These are phyloP conservation scores for Latrodectus geometricus DNA, from an alignment of 1,140 invertebrate species.

Conservation along the genomic window DNA sequence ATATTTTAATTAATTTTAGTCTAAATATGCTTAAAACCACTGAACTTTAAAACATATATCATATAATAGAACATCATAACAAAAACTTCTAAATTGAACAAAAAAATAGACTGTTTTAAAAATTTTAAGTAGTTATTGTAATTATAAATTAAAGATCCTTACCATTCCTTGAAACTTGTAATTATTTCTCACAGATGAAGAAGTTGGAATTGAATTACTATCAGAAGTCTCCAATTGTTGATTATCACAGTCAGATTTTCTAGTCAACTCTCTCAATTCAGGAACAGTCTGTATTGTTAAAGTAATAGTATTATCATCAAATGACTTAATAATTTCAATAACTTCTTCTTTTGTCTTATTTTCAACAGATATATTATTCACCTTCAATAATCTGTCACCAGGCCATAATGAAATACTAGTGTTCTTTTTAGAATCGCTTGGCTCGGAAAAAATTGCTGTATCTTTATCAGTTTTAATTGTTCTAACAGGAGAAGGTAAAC, in stretches of 20 bases:
- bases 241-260: constrained; percentile 35
- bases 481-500: constrained; percentile 80
- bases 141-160: constrained; percentile 19
- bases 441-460: constrained; percentile 91
- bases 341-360: constrained; percentile 89
- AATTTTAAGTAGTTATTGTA: too few species aligned
- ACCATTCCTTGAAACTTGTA: constrained; percentile 33
- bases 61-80: too few species aligned
- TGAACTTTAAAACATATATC: too few species aligned
- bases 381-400: constrained; percentile 91
- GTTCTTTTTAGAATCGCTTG: constrained; percentile 81
- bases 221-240: constrained; percentile 10
- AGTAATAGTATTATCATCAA: constrained; percentile 79
- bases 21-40: too few species aligned
- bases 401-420: constrained; percentile 86
- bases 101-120: too few species aligned
- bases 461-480: constrained; percentile 79
- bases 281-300: constrained; percentile 80
- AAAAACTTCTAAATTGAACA: too few species aligned
- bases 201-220: constrained; percentile 57
- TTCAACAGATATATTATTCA: constrained; percentile 88
- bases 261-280: constrained; percentile 64
- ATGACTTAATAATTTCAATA: constrained; percentile 90
- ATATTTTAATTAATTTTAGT: too few species aligned
- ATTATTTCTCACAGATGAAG: constrained; percentile 64